phyloP scores from a whole-genome alignment of 2,888 invertebrate genomes.

The Caenorhabditis virilis region DNA sequence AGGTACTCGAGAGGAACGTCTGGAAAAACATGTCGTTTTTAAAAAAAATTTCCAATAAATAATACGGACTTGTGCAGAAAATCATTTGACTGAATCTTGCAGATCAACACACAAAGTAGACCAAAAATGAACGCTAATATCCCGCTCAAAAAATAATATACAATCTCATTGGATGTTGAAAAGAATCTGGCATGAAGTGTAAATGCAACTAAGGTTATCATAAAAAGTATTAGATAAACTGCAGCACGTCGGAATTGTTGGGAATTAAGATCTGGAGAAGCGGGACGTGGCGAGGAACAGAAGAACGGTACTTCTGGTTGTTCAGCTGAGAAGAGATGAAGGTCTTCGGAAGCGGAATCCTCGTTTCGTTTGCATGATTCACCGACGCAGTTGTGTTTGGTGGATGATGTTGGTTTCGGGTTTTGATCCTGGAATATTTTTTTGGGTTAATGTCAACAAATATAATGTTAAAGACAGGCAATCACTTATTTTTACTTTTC shows the following conservation, averaged over 20 bases:
- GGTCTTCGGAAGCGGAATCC: conserved; percentile 21
- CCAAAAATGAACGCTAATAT: conserved; percentile 5
- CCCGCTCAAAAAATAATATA: conserved; percentile 1
- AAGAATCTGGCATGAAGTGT: background rate
- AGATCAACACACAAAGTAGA: conserved; percentile 11
- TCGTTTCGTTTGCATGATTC: conserved; percentile 14
- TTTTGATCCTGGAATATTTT: too few species aligned
- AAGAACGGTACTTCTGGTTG: conserved; percentile 34
- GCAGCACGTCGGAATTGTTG: background rate
- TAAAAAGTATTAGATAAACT: background rate
- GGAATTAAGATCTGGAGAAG: conserved; percentile 3
- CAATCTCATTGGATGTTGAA: background rate
- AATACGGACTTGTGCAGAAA: conserved; percentile 35
- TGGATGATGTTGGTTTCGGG: too few species aligned
- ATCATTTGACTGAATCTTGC: conserved; percentile 30
- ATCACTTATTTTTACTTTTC: too few species aligned
- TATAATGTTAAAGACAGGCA: too few species aligned
- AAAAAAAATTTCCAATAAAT: too few species aligned
- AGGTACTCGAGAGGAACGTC: conserved; percentile 31
- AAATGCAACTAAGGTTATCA: background rate
- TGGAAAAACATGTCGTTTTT: conserved; percentile 8
- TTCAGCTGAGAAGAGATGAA: conserved; percentile 27
- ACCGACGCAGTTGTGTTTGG: conserved; percentile 37
- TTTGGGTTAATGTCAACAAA: too few species aligned
- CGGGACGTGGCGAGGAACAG: conserved; percentile 10